A percentile compares a stretch with the other conserved stretches of the same genome.
These are phyloP conservation scores for Epistrophe eligans DNA, from an alignment of 2,888 invertebrate genomes.

Conservation along the genomic window DNA sequence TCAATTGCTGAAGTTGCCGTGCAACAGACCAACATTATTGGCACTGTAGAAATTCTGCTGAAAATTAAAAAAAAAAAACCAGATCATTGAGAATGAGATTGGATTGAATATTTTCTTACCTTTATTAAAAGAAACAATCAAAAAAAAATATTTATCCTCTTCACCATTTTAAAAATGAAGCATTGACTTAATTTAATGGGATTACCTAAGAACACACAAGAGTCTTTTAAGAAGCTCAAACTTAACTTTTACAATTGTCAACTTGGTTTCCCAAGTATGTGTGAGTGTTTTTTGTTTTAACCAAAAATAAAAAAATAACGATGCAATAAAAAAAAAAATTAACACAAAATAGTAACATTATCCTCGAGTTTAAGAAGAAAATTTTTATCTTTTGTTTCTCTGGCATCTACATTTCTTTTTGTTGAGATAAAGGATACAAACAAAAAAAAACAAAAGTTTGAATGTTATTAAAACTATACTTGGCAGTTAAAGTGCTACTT, in stretches of 20 bases:
- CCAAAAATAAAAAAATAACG: background rate
- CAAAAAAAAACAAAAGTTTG: slow-evolving; percentile 44
- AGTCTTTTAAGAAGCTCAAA: background rate
- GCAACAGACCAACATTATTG: too few species aligned
- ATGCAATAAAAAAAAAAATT: background rate
- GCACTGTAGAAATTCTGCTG: too few species aligned
- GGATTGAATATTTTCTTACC: too few species aligned
- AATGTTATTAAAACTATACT: slow-evolving; percentile 51
- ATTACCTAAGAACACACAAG: background rate
- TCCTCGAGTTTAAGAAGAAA: background rate
- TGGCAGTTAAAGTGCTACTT: slow-evolving; percentile 28
- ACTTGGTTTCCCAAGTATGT: background rate
- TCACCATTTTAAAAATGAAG: background rate
- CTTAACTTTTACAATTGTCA: background rate
- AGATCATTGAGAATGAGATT: too few species aligned
- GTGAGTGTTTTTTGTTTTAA: background rate
- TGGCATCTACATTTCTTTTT: background rate
- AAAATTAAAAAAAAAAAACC: too few species aligned
- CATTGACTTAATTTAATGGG: background rate
- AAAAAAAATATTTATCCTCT: too few species aligned
- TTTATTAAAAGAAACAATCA: too few species aligned
- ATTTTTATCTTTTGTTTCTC: background rate
- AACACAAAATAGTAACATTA: background rate
- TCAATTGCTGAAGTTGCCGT: too few species aligned
- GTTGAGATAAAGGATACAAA: slow-evolving; percentile 19